Evolutionary conservation across 2,797 vertebrate genomes (phyloP).

Genomic region (Squalus acanthias): DNA sequence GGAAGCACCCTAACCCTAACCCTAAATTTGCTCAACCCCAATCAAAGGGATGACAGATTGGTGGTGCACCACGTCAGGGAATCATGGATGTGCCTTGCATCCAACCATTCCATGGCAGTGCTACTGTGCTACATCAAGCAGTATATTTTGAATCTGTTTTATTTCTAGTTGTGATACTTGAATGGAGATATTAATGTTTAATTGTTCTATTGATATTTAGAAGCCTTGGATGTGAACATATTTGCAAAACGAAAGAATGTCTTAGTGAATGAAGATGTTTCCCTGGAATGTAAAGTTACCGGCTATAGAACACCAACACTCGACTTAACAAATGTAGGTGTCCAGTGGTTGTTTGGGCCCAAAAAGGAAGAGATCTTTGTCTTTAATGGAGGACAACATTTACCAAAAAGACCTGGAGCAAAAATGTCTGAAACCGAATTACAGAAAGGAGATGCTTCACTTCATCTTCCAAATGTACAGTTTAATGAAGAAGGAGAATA

Average conservation of each 20-base stretch:
- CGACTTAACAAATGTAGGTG: background rate
- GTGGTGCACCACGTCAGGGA: background rate
- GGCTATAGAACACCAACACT: background rate
- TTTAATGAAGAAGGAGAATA: background rate
- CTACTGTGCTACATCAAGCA: background rate
- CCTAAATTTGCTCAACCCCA: no score
- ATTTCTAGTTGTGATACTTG: background rate
- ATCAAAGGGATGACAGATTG: no score
- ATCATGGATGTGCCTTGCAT: background rate
- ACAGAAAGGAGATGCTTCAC: constrained; percentile 8
- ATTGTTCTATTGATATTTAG: background rate
- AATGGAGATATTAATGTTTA: background rate
- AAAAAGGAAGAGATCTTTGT: background rate
- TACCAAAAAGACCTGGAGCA: background rate
- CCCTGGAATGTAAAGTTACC: background rate
- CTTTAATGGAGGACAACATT: background rate
- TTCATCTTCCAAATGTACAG: background rate
- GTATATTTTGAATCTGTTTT: background rate
- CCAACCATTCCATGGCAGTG: background rate
- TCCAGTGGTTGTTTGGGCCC: background rate
- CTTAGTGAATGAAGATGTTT: background rate
- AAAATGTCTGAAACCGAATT: background rate
- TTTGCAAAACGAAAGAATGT: background rate
- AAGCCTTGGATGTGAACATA: background rate
- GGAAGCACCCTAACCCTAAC: no score